Base-by-base conservation (phyloP, 2,113 vertebrate species). In the Elachura formosa region DNA sequence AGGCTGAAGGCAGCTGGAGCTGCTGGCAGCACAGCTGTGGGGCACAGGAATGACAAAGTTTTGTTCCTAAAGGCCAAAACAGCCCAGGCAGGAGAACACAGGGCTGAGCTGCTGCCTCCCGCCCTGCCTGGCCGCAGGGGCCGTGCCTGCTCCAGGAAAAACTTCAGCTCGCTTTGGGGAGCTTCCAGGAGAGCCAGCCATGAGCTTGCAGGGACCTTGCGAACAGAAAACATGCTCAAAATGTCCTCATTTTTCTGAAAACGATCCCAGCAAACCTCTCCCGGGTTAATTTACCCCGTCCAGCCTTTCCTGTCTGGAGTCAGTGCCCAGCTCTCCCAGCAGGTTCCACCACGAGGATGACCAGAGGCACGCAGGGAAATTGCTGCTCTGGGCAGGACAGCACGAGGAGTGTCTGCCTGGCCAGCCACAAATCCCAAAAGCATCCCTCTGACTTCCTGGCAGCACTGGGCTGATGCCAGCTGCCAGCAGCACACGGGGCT, bases 11-110 rank as follows among this genome's bases (percentile, higher is more conserved):
- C 40, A 79, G 79, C 2, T 5, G 10, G 79, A 66, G 82, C 11
- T 58, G 87, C 5, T 85, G 95, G 94, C 94, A 94, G 87, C 45
- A 78, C 62, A 43, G 84, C 84, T 40, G 58, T 10, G 74, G 82
- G 38, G 58, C 63, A 14, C 34, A 26, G 61, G 38, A 85, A 77
- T 58, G 6, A 43, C 4, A 2, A 18, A 72, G 56, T 45, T 96
- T 74, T 62, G 20, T 26, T 75, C 56, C 55, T 31, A 20, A 64
- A 9, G 25, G 59, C 80, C 38, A 6, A 7, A 7, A 29, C 20
- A 48, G 29, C 4, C 45, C 2, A 56, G 62, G 45, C 61, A 55
- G 81, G 23, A 63, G 85, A n/a, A 12, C 34, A 10, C 21, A 22
- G 86, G 36, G 15, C 48, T 3, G 2, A 17, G 41, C 36, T 58